These are phyloP conservation scores for Mnemiopsis leidyi DNA, from an alignment of 37 sponge, comb jelly and placozoan species.

Conservation along the genomic window DNA sequence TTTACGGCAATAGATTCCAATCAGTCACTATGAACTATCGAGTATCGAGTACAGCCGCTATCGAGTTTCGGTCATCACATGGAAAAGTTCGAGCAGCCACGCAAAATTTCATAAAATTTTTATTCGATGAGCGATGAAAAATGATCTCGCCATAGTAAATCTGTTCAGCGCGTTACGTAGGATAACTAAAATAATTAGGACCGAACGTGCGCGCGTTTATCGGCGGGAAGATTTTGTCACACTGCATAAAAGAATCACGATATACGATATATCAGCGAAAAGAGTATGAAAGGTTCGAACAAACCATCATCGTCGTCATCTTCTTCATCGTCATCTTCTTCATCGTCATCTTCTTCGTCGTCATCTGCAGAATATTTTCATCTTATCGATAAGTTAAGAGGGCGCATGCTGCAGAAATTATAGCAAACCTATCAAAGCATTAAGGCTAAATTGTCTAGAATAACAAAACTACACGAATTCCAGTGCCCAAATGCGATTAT, in stretches of 20 bases:
- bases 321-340: constrained; percentile 50
- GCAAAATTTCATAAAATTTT: background rate
- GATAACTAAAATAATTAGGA: background rate
- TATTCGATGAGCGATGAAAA: background rate
- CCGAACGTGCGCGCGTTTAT: background rate
- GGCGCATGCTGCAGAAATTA: background rate
- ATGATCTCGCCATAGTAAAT: background rate
- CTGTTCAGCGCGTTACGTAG: constrained; percentile 20
- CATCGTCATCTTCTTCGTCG: constrained; percentile 52
- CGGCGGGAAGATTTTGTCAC: background rate
- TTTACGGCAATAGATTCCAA: no score
- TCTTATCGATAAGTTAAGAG: background rate
- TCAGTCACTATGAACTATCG: no score
- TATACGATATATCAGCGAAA: background rate
- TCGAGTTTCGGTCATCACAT: background rate
- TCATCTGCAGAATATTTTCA: constrained; percentile 51
- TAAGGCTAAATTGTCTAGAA: no score
- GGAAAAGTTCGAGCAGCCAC: background rate
- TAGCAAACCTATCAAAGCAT: no score
- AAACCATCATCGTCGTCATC: constrained; percentile 4
- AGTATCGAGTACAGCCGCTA: no score
- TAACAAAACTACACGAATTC: no score
- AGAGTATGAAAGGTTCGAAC: no score
- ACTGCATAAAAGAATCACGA: background rate
- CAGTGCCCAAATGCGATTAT: no score